Conservation (phyloP, 2,888 invertebrate genomes). For the Yponomeuta cagnagella region DNA sequence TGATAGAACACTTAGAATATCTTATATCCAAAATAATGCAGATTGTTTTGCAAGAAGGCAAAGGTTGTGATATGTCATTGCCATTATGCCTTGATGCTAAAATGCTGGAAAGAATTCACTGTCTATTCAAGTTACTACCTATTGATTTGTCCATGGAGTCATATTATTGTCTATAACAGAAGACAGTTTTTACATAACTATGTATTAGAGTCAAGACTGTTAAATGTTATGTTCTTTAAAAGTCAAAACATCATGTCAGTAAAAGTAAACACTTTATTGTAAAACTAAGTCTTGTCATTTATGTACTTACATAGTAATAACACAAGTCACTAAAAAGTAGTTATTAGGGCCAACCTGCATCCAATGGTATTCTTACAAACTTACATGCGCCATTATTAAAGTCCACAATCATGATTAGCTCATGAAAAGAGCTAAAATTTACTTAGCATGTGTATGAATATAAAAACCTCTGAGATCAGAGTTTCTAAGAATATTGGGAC, state of each 20-base stretch:
- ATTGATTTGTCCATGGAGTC: too few relatives aligned
- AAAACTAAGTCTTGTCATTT: background rate
- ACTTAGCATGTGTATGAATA: too few relatives aligned
- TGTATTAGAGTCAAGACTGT: background rate
- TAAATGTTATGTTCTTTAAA: background rate
- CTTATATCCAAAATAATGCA: background rate
- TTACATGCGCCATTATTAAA: too few relatives aligned
- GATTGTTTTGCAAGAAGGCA: background rate
- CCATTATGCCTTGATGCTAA: background rate
- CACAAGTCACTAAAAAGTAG: too few relatives aligned
- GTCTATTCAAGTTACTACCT: too few relatives aligned
- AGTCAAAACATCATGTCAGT: background rate
- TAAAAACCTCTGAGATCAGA: too few relatives aligned
- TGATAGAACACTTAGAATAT: conserved; percentile 24
- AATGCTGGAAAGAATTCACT: too few relatives aligned
- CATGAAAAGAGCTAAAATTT: background rate
- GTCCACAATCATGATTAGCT: background rate
- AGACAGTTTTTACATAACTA: too few relatives aligned
- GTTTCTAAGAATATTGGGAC: background rate
- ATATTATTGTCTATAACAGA: too few relatives aligned
- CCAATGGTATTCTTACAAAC: too few relatives aligned
- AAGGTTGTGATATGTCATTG: background rate
- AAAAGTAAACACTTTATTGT: background rate
- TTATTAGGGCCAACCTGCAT: too few relatives aligned
- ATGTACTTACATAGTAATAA: too few relatives aligned